Evolutionary conservation across 2,113 vertebrate species (phyloP), one percentile per base, ranked within the genome.

Genomic region (Phalacrocorax carbo): DNA sequence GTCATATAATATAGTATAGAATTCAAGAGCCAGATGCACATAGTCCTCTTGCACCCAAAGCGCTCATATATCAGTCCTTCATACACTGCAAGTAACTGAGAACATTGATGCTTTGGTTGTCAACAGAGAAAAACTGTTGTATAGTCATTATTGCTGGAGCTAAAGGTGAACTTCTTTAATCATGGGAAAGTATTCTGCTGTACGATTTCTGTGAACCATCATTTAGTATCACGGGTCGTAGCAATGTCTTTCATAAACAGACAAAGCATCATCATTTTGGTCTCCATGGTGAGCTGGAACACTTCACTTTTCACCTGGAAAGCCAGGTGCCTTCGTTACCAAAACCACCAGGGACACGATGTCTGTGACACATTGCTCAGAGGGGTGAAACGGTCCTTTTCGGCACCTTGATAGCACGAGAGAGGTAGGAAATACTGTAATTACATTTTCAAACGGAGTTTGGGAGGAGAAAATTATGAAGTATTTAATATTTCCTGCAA

Each of bases 261-360:
- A 51, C 9, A 44, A 42, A 62, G 32, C 30, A n/a, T 38, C 13
- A 30, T 38, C 9, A 73, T 62, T 83, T 78, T 72, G 32, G 38
- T 68, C 65, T 61, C 55, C 23, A 30, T 5, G 51, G 46, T 26
- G 25, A 40, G 19, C 71, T 66, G 30, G 36, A 77, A 29, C 44
- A 36, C 51, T 58, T 71, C 7, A 26, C 6, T 91, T 78, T 82
- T 78, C 32, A 61, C 44, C 58, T 29, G 64, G 70, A 60, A 77
- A 36, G 15, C 38, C 15, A 60, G 7, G 26, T 46, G 51, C 16
- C 36, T 10, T 46, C 58, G 25, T 22, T n/a, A 40, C 69, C 55
- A 76, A 52, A 77, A 65, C 27, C 62, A 82, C 17, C 13, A 25
- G 30, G 25, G 26, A 23, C 0, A 2, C 0, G 0, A 36, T 27